Conservation (phyloP, 2,797 vertebrate species). For the Pristis pectinata region DNA sequence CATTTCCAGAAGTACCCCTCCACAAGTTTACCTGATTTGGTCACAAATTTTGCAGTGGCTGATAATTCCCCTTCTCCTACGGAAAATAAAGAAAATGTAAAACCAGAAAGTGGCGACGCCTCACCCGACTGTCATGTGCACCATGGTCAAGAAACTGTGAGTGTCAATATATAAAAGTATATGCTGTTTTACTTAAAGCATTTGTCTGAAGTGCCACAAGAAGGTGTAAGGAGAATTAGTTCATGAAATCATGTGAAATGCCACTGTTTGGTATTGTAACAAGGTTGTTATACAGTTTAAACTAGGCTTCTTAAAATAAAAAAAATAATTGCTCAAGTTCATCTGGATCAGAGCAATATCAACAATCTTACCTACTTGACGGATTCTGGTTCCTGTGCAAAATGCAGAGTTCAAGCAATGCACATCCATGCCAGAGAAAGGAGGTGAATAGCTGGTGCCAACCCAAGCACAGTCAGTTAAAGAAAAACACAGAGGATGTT, state of each 20-base stretch:
- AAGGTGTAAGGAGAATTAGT: not conserved
- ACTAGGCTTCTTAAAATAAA: not conserved
- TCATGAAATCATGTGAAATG: not conserved
- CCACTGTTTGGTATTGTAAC: not conserved
- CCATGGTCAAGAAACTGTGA: conserved; percentile 60
- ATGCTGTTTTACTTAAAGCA: not conserved
- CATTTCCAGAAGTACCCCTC: conserved; percentile 78
- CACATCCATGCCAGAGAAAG: not conserved
- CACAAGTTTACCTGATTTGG: conserved; percentile 83
- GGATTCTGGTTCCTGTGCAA: not conserved
- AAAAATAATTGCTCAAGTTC: not conserved
- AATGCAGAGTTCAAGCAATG: not conserved
- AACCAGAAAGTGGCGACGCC: conserved; percentile 61
- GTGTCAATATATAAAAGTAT: conserved; percentile 41
- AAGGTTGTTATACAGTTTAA: not conserved
- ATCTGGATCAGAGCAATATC: not conserved
- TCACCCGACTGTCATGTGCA: conserved; percentile 52
- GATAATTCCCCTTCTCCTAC: conserved; percentile 61
- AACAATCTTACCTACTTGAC: not conserved
- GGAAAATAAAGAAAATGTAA: conserved; percentile 68
- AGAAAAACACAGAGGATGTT: not conserved
- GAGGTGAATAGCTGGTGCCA: not conserved
- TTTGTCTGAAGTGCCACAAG: not conserved
- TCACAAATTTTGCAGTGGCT: conserved; percentile 71
- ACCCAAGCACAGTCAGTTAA: not conserved